A percentile compares a stretch with the other conserved stretches of the same genome.
Conservation (phyloP, 1,140 invertebrate species). For the Rhopalosiphum padi region DNA sequence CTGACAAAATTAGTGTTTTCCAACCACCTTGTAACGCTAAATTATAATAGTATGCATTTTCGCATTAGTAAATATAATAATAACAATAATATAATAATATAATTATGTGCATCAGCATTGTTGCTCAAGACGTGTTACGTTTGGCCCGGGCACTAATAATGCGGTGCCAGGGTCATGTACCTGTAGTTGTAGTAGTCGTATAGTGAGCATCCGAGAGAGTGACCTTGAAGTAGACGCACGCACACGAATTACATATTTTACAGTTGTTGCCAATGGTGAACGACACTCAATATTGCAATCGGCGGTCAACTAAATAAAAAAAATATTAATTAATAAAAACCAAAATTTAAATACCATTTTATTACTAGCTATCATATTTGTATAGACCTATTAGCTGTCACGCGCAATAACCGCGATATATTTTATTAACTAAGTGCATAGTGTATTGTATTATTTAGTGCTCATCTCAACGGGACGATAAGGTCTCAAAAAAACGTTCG, state of each 20-base stretch:
- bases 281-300: not conserved
- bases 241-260: not conserved
- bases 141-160: not conserved
- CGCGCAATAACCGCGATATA: not conserved
- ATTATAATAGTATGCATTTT: not conserved
- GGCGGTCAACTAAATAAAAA: not conserved
- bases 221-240: not conserved
- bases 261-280: not conserved
- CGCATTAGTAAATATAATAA: not conserved
- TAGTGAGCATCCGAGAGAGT: not conserved
- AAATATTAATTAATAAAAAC: not conserved
- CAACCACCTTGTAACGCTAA: not conserved
- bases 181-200: not conserved
- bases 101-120: not conserved
- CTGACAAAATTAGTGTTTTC: not conserved
- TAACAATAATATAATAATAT: not conserved
- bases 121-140: not conserved
- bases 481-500: not conserved
- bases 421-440: not conserved
- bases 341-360: not conserved
- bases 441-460: not conserved
- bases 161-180: slow-evolving; percentile 26
- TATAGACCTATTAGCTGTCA: not conserved
- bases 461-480: not conserved
- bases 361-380: not conserved